Evolutionary conservation across 2,113 vertebrate genomes (phyloP), one percentile per base, ranked within the genome.

Genomic region (Eulemur macaco): DNA sequence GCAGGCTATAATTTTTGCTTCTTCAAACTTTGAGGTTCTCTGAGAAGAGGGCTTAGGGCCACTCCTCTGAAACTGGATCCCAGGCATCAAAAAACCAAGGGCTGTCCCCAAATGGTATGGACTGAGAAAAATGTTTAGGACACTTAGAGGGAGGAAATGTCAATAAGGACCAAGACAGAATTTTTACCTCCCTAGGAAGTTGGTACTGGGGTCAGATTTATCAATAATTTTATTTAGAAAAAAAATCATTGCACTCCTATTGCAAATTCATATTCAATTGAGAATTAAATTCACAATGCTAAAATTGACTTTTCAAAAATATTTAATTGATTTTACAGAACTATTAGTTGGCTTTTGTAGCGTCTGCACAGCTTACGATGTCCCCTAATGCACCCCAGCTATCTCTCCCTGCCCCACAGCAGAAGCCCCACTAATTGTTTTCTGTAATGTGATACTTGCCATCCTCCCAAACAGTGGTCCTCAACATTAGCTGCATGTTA

Each of bases 221-320:
- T 60, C 27, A 29, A 34, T 82, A 68, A 66, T 68, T 66, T 77
- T 42, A 83, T 54, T 74, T 76, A 80, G 31, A 34, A 74, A 68
- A 83, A 29, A 85, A 58, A 50, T 31, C 7, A 31, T 76, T 74
- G 8, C 45, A 66, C 42, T 31, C 73, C 8, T 47, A 47, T 76
- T 76, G 25, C 9, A 92, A 81, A 96, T 68, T 91, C 8, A 73
- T 52, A 82, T 89, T 71, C 37, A 77, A 50, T 42, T 81, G 25
- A 91, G 17, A 89, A 68, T 89, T 78, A 86, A 80, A 37, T 81
- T 77, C 15, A 93, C 10, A 85, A 52, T 86, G 31, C 31, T 66
- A 60, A 78, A 60, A 89, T 54, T 83, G 34, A 56, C 25, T 81
- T 84, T 73, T 45, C 5, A 39, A 77, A 71, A 73, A 82, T 10